phyloP scores from a whole-genome alignment of 2,888 invertebrate species.

The Calameuta idolon region DNA sequence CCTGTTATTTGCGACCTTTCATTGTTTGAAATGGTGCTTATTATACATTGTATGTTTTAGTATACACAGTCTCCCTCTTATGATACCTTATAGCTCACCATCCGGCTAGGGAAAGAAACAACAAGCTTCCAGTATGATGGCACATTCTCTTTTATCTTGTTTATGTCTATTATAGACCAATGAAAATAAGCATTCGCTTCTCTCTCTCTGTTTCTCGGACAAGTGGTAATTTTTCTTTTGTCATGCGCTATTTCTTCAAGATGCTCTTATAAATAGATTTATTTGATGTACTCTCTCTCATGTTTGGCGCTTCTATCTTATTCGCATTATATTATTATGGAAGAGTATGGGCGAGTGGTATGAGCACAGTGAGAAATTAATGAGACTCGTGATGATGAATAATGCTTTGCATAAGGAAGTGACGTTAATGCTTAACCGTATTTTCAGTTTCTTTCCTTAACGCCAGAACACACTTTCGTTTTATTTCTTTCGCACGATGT shows the following conservation, averaged over 20 bases:
- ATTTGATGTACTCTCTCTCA: neutral
- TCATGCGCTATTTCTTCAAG: neutral
- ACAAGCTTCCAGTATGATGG: conserved; percentile 9
- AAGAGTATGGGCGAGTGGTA: neutral
- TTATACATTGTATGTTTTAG: conserved; percentile 54
- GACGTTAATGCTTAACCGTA: neutral
- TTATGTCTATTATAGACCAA: neutral
- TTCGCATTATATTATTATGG: neutral
- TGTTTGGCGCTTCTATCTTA: neutral
- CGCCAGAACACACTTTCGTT: neutral
- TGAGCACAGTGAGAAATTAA: neutral
- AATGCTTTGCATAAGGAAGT: neutral
- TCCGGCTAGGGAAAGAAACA: conserved; percentile 30
- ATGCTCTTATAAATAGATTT: neutral
- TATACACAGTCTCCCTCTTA: conserved; percentile 49
- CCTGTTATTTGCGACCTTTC: conserved; percentile 49
- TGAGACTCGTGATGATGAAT: neutral
- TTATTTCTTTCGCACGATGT: neutral
- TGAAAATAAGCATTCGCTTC: neutral
- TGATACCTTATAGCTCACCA: conserved; percentile 35
- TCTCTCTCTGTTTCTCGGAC: neutral
- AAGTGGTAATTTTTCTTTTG: neutral
- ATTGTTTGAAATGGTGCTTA: conserved; percentile 60
- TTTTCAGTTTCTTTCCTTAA: neutral
- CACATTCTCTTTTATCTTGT: neutral